Evolutionary conservation across 35 echinoderm and acorn worm species (phyloP).

Genomic region (Heliocidaris tuberculata): DNA sequence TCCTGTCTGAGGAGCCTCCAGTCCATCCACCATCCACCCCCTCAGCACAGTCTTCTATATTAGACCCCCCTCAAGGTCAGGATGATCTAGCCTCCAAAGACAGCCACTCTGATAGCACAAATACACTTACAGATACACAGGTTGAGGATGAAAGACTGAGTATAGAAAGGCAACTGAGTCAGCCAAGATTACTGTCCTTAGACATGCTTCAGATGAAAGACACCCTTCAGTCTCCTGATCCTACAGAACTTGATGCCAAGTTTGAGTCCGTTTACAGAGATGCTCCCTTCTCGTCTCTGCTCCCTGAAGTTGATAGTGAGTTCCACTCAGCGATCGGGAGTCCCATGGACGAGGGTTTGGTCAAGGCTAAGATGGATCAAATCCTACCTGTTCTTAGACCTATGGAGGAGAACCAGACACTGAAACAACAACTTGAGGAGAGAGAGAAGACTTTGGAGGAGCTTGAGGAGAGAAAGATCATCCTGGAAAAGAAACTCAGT

Average conservation of each 20-base stretch:
- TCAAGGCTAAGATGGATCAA: conserved; percentile 43
- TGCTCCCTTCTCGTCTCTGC: conserved; percentile 56
- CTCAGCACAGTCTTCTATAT: too few relatives aligned
- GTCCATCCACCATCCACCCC: background rate
- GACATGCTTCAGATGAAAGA: background rate
- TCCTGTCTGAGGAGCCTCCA: background rate
- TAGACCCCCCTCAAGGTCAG: background rate
- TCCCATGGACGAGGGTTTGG: conserved; percentile 61
- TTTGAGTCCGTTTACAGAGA: conserved; percentile 49
- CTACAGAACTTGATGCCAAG: background rate
- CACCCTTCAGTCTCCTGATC: background rate
- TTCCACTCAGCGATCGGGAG: conserved; percentile 85
- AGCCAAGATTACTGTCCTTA: background rate
- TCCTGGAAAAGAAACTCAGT: conserved; percentile 54
- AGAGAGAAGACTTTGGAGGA: conserved; percentile 51
- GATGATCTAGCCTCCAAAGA: background rate
- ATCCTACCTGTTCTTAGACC: conserved; percentile 17
- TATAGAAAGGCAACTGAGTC: background rate
- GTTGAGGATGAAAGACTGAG: background rate
- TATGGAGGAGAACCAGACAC: conserved; percentile 46
- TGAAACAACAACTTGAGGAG: conserved; percentile 51
- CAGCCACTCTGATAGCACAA: background rate
- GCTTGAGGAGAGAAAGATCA: conserved; percentile 49
- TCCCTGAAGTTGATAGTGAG: conserved; percentile 47
- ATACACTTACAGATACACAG: background rate